Percentiles rank a stretch among this genome's conserved stretches.
phyloP scores from a whole-genome alignment of 2,113 vertebrate species.

The Sigmodon hispidus region DNA sequence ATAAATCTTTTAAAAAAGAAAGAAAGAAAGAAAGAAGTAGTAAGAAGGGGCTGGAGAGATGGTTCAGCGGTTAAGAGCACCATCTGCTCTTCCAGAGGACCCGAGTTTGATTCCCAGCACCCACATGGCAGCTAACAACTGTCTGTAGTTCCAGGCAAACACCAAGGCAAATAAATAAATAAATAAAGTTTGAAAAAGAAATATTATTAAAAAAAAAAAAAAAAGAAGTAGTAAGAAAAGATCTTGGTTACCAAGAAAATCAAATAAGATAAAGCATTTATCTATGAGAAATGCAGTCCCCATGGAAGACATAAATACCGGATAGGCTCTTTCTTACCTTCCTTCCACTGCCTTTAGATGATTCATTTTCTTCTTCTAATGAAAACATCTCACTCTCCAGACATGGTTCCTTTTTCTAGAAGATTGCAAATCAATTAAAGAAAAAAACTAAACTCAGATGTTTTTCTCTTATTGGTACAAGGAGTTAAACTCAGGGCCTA shows the following conservation, averaged over 20 bases:
- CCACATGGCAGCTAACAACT: too few relatives aligned
- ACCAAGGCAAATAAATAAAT: too few relatives aligned
- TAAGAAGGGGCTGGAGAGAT: too few relatives aligned
- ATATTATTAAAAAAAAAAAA: background rate
- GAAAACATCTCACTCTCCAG: conserved; percentile 68
- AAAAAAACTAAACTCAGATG: conserved; percentile 42
- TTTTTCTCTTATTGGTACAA: background rate
- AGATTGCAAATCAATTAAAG: conserved; percentile 19
- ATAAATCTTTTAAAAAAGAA: too few relatives aligned
- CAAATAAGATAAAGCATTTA: background rate
- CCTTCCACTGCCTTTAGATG: conserved; percentile 75
- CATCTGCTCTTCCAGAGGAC: too few relatives aligned
- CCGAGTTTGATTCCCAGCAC: too few relatives aligned
- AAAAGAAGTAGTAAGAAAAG: background rate
- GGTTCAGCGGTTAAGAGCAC: too few relatives aligned
- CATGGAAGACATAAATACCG: background rate
- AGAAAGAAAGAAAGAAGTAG: too few relatives aligned
- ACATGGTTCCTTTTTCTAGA: conserved; percentile 78
- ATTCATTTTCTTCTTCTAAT: conserved; percentile 76
- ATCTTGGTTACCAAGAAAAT: background rate
- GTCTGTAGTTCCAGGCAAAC: too few relatives aligned
- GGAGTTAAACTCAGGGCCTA: background rate
- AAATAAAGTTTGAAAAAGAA: background rate
- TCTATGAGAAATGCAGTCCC: conserved; percentile 1
- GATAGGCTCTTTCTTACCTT: conserved; percentile 80